Evolutionary conservation across 2,113 vertebrate species (phyloP), one percentile per base, ranked within the genome.

Genomic region (Brevimyrus niger): DNA sequence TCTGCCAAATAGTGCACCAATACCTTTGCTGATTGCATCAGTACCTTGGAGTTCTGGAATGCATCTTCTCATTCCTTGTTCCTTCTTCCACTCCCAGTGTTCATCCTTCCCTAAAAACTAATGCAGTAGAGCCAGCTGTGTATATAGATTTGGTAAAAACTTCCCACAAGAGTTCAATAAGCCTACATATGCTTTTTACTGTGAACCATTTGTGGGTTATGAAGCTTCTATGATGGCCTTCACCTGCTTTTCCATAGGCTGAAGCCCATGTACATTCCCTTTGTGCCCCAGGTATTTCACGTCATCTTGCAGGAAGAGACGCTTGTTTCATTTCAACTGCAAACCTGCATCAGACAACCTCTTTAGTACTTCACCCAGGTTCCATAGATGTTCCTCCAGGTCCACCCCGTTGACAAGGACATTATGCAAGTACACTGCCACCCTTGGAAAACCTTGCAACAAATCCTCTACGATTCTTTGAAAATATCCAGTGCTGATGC

Each of bases 121-220:
- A 50, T 19, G 51, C 51, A 53, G 4, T 53, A 17, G 17, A 53
- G 48, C 31, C 11, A 90, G n/a, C 47, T 31, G 35, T 1, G 53
- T 55, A 5, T 73, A 89, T 35, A 91, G 46, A 8, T 85, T 89
- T n/a, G 73, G 61, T 17, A 91, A 44, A n/a, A 91, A 89, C 47
- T 50, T 90, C 23, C 89, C 80, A 8, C 88, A 58, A 48, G 76
- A 91, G 47, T 90, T 91, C 6, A 88, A 21, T n/a, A 91, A 19
- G 15, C 91, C 65, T 1, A 89, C 11, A 35, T 61, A 90, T n/a
- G 86, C 84, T 69, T 90, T 92, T 1, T 91, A 15, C 51, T 89
- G n/a, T 19, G 17, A 53, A 53, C 51, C 50, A 84, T 87, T 87
- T 21, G 44, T 53, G 2, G 89, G 89, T 50, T 2, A 50, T 50